These are phyloP conservation scores for Notospermus geniculatus DNA, from an alignment of 1,140 invertebrate species.

Conservation along the genomic window DNA sequence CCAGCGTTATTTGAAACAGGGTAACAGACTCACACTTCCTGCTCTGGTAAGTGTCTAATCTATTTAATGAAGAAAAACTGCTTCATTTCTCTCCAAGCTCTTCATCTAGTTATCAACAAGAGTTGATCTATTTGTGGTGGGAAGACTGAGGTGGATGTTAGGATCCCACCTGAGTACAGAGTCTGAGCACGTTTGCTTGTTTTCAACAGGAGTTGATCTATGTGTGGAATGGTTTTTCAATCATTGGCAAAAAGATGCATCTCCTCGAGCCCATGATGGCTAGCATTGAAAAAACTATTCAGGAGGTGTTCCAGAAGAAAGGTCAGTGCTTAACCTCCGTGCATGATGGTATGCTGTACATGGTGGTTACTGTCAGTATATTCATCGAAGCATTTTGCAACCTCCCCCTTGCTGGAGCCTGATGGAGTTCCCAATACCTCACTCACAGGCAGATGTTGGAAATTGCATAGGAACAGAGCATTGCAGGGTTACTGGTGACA, in stretches of 20 bases:
- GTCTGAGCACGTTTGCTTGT: slow-evolving; percentile 10
- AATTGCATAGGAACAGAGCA: too few species aligned
- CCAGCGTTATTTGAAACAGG: slow-evolving; percentile 73
- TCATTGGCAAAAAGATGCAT: slow-evolving; percentile 71
- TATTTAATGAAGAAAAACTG: too few species aligned
- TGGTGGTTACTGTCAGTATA: too few species aligned
- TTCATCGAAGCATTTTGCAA: too few species aligned
- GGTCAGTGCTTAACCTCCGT: slow-evolving; percentile 31
- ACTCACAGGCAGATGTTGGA: too few species aligned
- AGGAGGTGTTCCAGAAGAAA: slow-evolving; percentile 42
- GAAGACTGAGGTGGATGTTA: background rate
- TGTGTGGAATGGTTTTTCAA: slow-evolving; percentile 89
- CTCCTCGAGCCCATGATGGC: slow-evolving; percentile 70
- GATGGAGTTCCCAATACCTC: too few species aligned
- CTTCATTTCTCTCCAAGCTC: too few species aligned
- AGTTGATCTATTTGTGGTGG: background rate
- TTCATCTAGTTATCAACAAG: too few species aligned
- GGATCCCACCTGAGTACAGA: background rate
- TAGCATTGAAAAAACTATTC: slow-evolving; percentile 68
- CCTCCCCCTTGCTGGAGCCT: too few species aligned
- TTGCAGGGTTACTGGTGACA: too few species aligned
- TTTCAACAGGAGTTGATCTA: slow-evolving; percentile 76
- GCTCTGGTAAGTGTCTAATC: slow-evolving; percentile 61
- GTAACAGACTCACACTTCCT: slow-evolving; percentile 73
- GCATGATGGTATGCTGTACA: too few species aligned